These are phyloP conservation scores for Drosophila meridiana DNA, from an alignment of 2,888 invertebrate genomes.

Conservation along the genomic window DNA sequence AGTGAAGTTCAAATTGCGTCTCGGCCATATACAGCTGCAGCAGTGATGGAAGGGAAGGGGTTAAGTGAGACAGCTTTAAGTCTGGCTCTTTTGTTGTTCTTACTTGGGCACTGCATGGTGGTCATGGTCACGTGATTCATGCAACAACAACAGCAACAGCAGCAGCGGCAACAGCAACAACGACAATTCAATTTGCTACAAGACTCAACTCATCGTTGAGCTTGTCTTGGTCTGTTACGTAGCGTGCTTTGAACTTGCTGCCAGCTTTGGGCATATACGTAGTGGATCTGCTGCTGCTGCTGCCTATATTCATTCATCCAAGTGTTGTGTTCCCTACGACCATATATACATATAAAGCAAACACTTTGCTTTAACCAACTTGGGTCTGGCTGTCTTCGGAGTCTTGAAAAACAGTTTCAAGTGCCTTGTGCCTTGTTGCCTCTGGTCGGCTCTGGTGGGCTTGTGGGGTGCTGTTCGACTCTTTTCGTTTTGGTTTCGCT, in stretches of 20 bases:
- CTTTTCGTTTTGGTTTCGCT: slow-evolving; percentile 84
- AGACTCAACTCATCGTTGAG: slow-evolving; percentile 65
- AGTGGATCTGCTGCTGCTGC: slow-evolving; percentile 35
- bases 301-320: slow-evolving; percentile 74
- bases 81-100: slow-evolving; percentile 61
- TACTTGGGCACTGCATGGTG: slow-evolving; percentile 64
- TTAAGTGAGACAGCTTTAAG: slow-evolving; percentile 26
- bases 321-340: slow-evolving; percentile 51
- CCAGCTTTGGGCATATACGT: slow-evolving; percentile 61
- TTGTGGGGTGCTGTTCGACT: slow-evolving; percentile 61
- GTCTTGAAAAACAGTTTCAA: slow-evolving; percentile 74
- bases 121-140: slow-evolving; percentile 84
- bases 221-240: slow-evolving; percentile 73
- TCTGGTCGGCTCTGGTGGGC: slow-evolving; percentile 13
- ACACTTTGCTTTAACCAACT: slow-evolving; percentile 69
- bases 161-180: slow-evolving; percentile 43
- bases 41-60: neutral
- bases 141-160: slow-evolving; percentile 55
- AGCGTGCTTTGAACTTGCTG: slow-evolving; percentile 75
- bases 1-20: slow-evolving; percentile 78
- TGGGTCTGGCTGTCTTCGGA: slow-evolving; percentile 46
- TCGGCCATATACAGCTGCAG: slow-evolving; percentile 68
- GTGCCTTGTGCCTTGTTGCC: slow-evolving; percentile 50
- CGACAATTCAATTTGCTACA: slow-evolving; percentile 81
- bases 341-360: slow-evolving; percentile 51